Conservation (phyloP, 2,888 invertebrate genomes). For the Cataglyphis rosenhaueri region DNA sequence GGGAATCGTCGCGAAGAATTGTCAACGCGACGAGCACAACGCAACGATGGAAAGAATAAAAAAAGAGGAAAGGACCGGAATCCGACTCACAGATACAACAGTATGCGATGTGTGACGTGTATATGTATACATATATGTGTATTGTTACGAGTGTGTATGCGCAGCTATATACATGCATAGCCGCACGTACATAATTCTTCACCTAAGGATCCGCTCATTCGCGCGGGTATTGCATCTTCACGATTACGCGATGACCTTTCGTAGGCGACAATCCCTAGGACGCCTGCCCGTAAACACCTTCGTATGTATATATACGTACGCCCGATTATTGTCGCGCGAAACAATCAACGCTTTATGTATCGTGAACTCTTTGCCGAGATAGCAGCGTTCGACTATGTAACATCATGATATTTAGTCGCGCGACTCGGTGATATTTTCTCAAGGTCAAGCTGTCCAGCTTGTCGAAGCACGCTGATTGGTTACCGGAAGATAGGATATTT, state of each 20-base stretch:
- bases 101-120: slow-evolving; percentile 13
- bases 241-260: background rate
- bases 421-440: background rate
- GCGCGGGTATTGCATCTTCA: slow-evolving; percentile 22
- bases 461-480: background rate
- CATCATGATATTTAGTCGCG: background rate
- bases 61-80: background rate
- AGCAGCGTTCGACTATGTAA: background rate
- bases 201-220: slow-evolving; percentile 29
- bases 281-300: background rate
- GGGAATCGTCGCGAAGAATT: background rate
- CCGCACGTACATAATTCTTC: background rate
- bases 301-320: slow-evolving; percentile 2
- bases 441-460: background rate
- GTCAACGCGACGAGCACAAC: background rate
- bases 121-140: background rate
- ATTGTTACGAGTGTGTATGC: background rate
- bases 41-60: background rate
- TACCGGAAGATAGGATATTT: background rate
- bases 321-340: slow-evolving; percentile 22
- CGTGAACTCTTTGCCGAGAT: background rate
- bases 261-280: background rate
- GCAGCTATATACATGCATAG: too few species aligned
- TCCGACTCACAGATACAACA: slow-evolving; percentile 3
- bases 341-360: slow-evolving; percentile 9